These are phyloP conservation scores for Cheilosia vernalis DNA, from an alignment of 2,888 invertebrate genomes.

Conservation along the genomic window DNA sequence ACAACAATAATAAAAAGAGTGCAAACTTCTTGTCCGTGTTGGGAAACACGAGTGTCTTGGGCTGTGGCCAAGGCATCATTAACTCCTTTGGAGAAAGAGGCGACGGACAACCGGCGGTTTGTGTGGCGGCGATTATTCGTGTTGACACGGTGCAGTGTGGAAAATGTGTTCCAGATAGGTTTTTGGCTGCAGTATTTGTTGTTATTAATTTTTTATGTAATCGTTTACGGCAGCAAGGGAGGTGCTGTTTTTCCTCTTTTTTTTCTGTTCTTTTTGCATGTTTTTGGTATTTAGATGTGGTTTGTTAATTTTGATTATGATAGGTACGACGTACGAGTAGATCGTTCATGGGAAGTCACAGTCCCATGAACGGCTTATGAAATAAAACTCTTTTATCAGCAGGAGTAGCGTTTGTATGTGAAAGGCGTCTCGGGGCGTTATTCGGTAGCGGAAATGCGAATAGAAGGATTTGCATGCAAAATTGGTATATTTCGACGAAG, in stretches of 20 bases:
- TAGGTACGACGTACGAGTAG: background rate
- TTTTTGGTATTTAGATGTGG: constrained; percentile 22
- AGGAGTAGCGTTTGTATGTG: constrained; percentile 6
- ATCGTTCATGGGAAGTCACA: background rate
- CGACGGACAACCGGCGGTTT: constrained; percentile 8
- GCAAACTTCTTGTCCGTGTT: constrained; percentile 48
- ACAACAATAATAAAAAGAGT: background rate
- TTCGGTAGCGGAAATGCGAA: constrained; percentile 6
- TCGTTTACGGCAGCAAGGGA: constrained; percentile 36
- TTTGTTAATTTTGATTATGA: constrained; percentile 52
- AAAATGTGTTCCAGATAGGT: constrained; percentile 60
- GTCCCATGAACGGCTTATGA: constrained; percentile 11
- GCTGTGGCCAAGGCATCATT: constrained; percentile 61
- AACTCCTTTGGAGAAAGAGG: constrained; percentile 40
- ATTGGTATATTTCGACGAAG: background rate
- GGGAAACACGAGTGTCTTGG: constrained; percentile 48
- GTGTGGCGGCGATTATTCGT: constrained; percentile 59
- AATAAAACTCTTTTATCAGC: constrained; percentile 24
- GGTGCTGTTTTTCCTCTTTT: constrained; percentile 19
- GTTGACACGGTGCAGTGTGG: constrained; percentile 54
- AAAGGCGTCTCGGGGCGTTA: constrained; percentile 9
- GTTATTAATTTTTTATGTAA: constrained; percentile 48
- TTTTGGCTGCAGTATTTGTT: constrained; percentile 33
- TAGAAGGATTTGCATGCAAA: background rate
- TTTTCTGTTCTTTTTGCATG: background rate